Conservation (phyloP, 2,888 invertebrate genomes). For the Pharmacophagus antenor region DNA sequence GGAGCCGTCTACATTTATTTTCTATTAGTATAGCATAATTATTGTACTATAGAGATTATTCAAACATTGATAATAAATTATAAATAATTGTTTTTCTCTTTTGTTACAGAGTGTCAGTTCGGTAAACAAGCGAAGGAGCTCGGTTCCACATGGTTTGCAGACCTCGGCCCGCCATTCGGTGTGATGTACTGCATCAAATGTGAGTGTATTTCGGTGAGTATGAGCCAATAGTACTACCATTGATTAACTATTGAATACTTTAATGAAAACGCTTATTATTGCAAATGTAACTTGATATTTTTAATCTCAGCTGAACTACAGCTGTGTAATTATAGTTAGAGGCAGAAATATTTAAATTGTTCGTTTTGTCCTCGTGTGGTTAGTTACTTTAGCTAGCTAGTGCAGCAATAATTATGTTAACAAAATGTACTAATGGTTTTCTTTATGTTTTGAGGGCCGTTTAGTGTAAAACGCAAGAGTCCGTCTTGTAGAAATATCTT, state of each 20-base stretch:
- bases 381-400: too few relatives aligned
- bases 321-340: too few relatives aligned
- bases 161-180: constrained; percentile 95
- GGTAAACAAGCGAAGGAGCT: constrained; percentile 93
- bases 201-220: constrained; percentile 96
- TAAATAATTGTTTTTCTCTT: constrained; percentile 43
- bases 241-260: not conserved
- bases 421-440: too few relatives aligned
- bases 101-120: constrained; percentile 93
- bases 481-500: too few relatives aligned
- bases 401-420: too few relatives aligned
- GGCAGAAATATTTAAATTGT: too few relatives aligned
- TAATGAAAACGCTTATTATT: not conserved
- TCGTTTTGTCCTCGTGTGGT: too few relatives aligned
- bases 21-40: not conserved
- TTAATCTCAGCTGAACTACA: too few relatives aligned
- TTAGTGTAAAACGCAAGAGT: too few relatives aligned
- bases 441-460: too few relatives aligned
- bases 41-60: not conserved
- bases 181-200: constrained; percentile 97
- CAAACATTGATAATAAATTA: too few relatives aligned
- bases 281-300: not conserved
- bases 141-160: constrained; percentile 95
- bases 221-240: constrained; percentile 35
- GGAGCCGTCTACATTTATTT: too few relatives aligned